Base-by-base conservation (phyloP, 2,888 invertebrate species). In the Apodemia zela region DNA sequence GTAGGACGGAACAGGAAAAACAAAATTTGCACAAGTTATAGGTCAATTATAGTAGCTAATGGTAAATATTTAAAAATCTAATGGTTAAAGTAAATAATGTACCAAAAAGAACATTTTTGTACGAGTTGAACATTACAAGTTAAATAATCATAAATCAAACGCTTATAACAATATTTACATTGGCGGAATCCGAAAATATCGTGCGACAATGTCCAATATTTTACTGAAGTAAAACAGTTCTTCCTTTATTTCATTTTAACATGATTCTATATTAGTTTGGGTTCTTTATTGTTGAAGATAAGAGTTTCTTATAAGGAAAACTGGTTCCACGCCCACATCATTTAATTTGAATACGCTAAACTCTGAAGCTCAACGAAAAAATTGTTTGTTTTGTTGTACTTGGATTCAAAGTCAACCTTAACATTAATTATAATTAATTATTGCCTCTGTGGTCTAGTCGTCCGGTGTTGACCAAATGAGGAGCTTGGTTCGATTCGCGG, bases 141-240 rank as follows among this genome's bases (percentile, higher is more conserved):
- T 74, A 78, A 82, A 82, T 80, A 81, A 81, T 79, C 77, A 84
- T 86, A 82, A 85, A 87, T 84, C 83, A 82, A 73, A 68, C 68
- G 75, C 74, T 75, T 77, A 75, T 71, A 79, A 75, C 75, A 83
- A 86, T 83, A 85, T 87, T 85, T 85, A 80, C 78, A 68, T 78
- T 81, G 38, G 38, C 38, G 38, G 79, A 51, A 51, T 51, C 68
- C 73, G 68, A 69, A 73, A 80, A 25, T 35, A 59, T 54, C 18
- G 8, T 11, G 38, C 59, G 57, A 64, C 17, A 65, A 29, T 64
- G 29, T 47, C 47, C 61, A 29, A 59, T 54, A 63, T 61, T 63
- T 65, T 64, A 71, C 66, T 73, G 70, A 71, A 69, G 68, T 67
- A 65, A 42, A 29, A 49, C 49, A 25, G 49, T 45, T 63, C 62